Conservation (phyloP, 2,888 invertebrate species). For the Stramonita haemastoma region DNA sequence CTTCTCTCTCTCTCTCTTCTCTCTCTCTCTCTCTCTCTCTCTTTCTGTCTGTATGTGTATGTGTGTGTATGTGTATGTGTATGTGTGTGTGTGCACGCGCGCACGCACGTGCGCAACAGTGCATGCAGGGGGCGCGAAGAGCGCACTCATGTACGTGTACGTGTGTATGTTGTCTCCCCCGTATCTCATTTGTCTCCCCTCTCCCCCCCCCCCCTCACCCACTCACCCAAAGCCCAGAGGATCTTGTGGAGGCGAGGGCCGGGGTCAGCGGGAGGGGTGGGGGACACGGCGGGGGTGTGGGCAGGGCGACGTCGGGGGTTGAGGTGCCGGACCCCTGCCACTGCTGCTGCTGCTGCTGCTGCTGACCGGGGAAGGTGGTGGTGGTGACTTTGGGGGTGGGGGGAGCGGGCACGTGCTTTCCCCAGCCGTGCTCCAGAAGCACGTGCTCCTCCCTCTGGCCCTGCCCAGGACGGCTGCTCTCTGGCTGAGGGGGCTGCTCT, state of each 20-base stretch:
- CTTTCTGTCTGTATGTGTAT: too few species aligned
- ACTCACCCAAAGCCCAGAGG: slow-evolving; percentile 40
- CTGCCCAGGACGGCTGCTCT: background rate
- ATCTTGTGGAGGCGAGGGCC: slow-evolving; percentile 41
- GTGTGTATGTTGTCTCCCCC: background rate
- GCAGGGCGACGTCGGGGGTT: slow-evolving; percentile 13
- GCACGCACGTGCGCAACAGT: too few species aligned
- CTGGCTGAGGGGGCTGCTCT: background rate
- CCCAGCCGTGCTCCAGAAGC: background rate
- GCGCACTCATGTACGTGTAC: background rate
- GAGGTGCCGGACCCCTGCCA: background rate
- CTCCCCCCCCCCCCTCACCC: background rate
- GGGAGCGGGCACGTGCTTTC: background rate
- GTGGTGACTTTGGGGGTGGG: background rate
- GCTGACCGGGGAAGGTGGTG: background rate
- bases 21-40: background rate
- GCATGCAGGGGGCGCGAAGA: too few species aligned
- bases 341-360: background rate
- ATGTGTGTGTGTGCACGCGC: too few species aligned
- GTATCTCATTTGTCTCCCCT: slow-evolving; percentile 16
- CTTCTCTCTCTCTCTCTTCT: background rate
- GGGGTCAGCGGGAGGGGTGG: background rate
- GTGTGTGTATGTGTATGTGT: too few species aligned
- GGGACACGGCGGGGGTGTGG: slow-evolving; percentile 22
- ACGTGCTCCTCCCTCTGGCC: background rate